Base-by-base conservation (phyloP, 37 sponge, comb jelly and placozoan species). In the Amphimedon queenslandica region DNA sequence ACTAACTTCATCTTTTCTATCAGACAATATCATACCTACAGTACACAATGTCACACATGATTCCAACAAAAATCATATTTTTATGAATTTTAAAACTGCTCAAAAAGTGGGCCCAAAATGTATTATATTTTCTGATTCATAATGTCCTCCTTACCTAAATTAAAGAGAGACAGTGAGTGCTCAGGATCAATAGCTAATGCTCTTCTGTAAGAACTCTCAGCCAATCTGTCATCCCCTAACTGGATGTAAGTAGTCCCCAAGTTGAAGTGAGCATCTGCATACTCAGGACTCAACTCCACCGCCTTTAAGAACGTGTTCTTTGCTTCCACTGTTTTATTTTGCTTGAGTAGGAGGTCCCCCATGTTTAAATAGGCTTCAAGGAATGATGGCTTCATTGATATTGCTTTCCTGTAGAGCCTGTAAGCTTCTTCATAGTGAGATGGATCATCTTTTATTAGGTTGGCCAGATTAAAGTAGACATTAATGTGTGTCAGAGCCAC, bases 401-500 rank as follows among this genome's bases (percentile, higher is more conserved):
- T 27, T 11, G 93, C 93, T 39, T 64, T 72, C 0, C 65, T 41
- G 55, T 92, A 92, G 24, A 84, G 60, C 32, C 58, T n/a, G 31
- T 80, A 67, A 30, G 95, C 95, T 58, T 90, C 91, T 16, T 90
- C 55, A 28, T 80, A 39, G n/a, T 88, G 40, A 33, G 41, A 23
- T 20, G 66, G 63, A 64, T 94, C 75, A 2, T 23, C n/a, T 42
- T 60, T 74, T 1, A 94, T 28, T 11, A 94, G 78, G 64, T 94
- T 94, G 20, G 85, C 95, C 29, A 90, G 78, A 36, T 94, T 90
- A 73, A 78, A 94, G 74, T 87, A 94, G 27, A 90, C 79, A 64
- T 90, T 87, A 72, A 93, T 85, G 77, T 89, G 84, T 38, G 67
- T 73, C 4, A 87, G 94, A 27, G 94, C 84, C 20, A 93, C 51